Base-by-base conservation (phyloP, 1,140 invertebrate genomes). In the Zaprionus tsacasi region DNA sequence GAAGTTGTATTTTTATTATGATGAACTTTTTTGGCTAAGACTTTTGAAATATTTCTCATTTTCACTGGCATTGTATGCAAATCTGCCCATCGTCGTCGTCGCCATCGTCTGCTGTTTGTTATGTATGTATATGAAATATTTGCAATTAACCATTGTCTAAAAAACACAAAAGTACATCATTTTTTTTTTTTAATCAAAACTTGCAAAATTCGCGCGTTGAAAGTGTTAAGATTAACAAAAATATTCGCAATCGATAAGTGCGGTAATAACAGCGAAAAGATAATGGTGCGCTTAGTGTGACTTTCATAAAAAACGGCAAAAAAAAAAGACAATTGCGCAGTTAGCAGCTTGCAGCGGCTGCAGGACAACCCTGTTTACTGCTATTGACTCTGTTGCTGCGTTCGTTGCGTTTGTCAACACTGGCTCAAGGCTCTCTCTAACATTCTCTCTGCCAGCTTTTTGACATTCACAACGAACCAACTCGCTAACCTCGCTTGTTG, bases 1-100 rank as follows among this genome's bases (percentile, higher is more conserved):
- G 48, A 81, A 75, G 77, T 73, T 57, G 70, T 35, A n/a, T 30
- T 58, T 54, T 43, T 35, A n/a, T 50, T 52, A 50, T 50, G 48
- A 25, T 63, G 45, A 35, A 12, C n/a, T 63, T 21, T 45, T 52
- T 35, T 48, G 40, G 55, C 12, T 60, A 27, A 55, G 27, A 68
- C 40, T 89, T 89, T 89, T 76, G 75, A 88, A 88, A 90, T 87
- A 78, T 89, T 86, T 86, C 50, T 70, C 76, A 70, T 87, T 89
- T 58, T 70, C 78, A 74, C 25, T 69, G 25, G 56, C 78, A 89
- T 88, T 88, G 81, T 88, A 88, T 89, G 85, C 57, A 58, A 89
- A 79, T 79, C 38, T 30, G 27, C 13, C 35, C 63, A 27, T 40
- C 7, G 57, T 7, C 38, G 15, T 40, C 15, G 56, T 72, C 27